Base-by-base conservation (phyloP, 2,113 vertebrate species). In the Gasterosteus nipponicus region DNA sequence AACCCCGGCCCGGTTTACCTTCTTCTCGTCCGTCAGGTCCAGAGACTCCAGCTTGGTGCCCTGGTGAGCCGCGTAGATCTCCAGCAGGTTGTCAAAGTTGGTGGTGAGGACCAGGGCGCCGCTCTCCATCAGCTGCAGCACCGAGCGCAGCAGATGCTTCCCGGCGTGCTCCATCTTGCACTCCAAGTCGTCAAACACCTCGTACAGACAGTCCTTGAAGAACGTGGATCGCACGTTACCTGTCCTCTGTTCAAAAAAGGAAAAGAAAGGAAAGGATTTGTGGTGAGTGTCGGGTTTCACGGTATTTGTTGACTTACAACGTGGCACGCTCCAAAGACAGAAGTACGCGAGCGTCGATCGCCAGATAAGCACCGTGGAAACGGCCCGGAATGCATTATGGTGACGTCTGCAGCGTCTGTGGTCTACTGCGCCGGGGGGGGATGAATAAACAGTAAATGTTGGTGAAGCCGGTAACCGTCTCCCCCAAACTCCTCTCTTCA, bases 201-300 rank as follows among this genome's bases (percentile, higher is more conserved):
- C 96, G 0, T 98, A 98, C 2, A 99, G 94, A 85, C 97, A 98
- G 94, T 98, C 97, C 83, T 99, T 98, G 92, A 98, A 98, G 91
- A 98, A 98, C 0, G 97, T 97, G 60, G 97, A 99, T 42, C 96
- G 94, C 47, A 97, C 95, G 2, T 97, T 97, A 80, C 97, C 97
- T 10, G 96, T 98, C 87, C 96, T 95, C 97, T 98, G 88, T 8
- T 29, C 0, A 29, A 35, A 84, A 47, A 22, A 22, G 14, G 46
- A 14, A 22, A 22, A 14, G 46, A 14, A 10, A 18, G 4, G 6
- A 2, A 15, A 2, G n/a, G 4, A 19, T 44, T 15, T 22, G 35
- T 38, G 6, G 6, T 38, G 35, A 38, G 35, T 7, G 35, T 38
- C 3, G 4, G 10, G 19, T 53, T 42, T 69, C 9, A 41, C 35